A percentile compares a stretch with the other conserved stretches of the same genome.
Evolutionary conservation across 2,888 invertebrate genomes (phyloP).

Genomic region (Urechis unicinctus): DNA sequence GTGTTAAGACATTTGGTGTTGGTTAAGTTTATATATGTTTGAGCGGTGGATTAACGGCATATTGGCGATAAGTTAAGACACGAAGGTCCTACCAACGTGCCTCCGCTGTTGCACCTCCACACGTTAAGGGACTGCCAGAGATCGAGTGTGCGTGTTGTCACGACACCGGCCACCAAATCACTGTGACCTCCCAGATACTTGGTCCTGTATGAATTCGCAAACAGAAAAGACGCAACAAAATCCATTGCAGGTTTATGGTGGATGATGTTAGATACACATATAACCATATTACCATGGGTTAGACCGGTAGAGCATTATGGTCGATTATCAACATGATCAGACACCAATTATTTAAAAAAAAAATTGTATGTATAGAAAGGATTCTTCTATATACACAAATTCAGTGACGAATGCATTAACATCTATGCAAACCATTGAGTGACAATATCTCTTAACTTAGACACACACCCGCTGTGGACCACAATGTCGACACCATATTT

Average conservation of each 20-base stretch:
- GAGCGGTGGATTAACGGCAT: no score
- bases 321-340: neutral
- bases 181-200: constrained; percentile 51
- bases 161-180: constrained; percentile 46
- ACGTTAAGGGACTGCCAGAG: constrained; percentile 34
- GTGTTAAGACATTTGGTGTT: no score
- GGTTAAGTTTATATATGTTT: no score
- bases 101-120: constrained; percentile 31
- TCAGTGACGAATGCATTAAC: no score
- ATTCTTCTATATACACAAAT: neutral
- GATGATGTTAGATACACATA: neutral
- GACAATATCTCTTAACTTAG: neutral
- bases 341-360: neutral
- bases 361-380: neutral
- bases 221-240: neutral
- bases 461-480: constrained; percentile 44
- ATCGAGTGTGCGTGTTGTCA: constrained; percentile 32
- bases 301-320: neutral
- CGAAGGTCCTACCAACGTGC: constrained; percentile 30
- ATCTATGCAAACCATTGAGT: no score
- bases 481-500: constrained; percentile 45
- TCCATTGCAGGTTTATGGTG: neutral
- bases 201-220: no score
- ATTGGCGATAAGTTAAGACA: no score
- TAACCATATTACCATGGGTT: no score